Conservation (phyloP, 2,888 invertebrate genomes). For the Panopea generosa region DNA sequence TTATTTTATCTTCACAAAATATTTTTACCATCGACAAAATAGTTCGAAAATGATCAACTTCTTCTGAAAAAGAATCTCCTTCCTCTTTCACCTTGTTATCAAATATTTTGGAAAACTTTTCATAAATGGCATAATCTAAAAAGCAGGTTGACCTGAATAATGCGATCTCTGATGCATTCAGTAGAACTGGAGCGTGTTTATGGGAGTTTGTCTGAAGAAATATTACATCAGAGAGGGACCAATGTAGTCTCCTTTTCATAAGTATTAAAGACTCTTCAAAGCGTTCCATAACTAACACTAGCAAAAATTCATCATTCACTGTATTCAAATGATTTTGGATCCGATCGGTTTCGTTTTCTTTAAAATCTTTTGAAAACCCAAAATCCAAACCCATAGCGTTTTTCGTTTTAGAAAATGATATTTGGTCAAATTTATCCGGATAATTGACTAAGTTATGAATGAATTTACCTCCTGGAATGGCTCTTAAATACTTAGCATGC, state of each 20-base stretch:
- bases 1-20: slow-evolving; percentile 20
- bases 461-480: slow-evolving; percentile 25
- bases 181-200: slow-evolving; percentile 11
- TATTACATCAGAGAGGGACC: slow-evolving; percentile 37
- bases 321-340: not conserved
- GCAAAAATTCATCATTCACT: slow-evolving; percentile 22
- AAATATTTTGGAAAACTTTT: slow-evolving; percentile 29
- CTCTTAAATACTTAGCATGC: slow-evolving; percentile 7
- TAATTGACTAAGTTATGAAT: slow-evolving; percentile 33
- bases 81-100: slow-evolving; percentile 8
- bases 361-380: slow-evolving; percentile 26
- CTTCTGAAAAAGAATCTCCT: slow-evolving; percentile 23
- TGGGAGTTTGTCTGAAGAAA: slow-evolving; percentile 34
- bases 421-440: slow-evolving; percentile 28
- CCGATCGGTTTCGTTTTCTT: not conserved
- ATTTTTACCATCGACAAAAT: slow-evolving; percentile 7
- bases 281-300: slow-evolving; percentile 41
- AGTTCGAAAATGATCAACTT: slow-evolving; percentile 29
- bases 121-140: slow-evolving; percentile 46
- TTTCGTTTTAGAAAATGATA: slow-evolving; percentile 37
- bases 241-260: slow-evolving; percentile 33
- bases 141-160: slow-evolving; percentile 32
- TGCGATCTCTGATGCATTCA: slow-evolving; percentile 8
- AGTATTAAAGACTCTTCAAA: slow-evolving; percentile 47
- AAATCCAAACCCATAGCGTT: slow-evolving; percentile 55